phyloP scores from a whole-genome alignment of 2,888 invertebrate species.

The Callosobruchus maculatus region DNA sequence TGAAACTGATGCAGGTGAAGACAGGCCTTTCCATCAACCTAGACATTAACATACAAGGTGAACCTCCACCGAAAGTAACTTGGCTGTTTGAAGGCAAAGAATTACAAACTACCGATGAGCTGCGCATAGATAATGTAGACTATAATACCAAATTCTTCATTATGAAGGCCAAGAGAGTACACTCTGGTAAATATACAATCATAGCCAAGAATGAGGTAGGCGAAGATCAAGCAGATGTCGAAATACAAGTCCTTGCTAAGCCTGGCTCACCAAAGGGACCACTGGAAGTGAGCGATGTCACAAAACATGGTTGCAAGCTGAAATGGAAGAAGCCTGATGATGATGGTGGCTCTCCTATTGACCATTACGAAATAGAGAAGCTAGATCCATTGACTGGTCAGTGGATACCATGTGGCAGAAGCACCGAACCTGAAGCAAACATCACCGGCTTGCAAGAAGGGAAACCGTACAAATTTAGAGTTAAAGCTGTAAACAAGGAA shows the following conservation, averaged over 20 bases:
- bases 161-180: conserved; percentile 73
- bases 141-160: conserved; percentile 90
- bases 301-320: conserved; percentile 87
- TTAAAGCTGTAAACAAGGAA: conserved; percentile 96
- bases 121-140: conserved; percentile 79
- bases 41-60: conserved; percentile 87
- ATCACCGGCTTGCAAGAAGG: conserved; percentile 84
- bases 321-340: conserved; percentile 94
- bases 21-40: conserved; percentile 83
- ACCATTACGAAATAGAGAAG: conserved; percentile 95
- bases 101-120: conserved; percentile 56
- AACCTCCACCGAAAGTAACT: conserved; percentile 87
- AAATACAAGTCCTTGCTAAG: conserved; percentile 78
- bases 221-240: conserved; percentile 86
- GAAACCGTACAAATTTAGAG: conserved; percentile 97
- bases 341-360: conserved; percentile 91
- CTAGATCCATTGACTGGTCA: conserved; percentile 86
- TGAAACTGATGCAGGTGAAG: conserved; percentile 81
- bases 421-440: conserved; percentile 81
- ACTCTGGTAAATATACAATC: conserved; percentile 85
- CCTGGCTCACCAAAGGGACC: conserved; percentile 82
- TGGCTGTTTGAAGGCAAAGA: conserved; percentile 81
- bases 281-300: conserved; percentile 81
- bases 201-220: conserved; percentile 91
- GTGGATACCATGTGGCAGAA: conserved; percentile 90